Conservation (phyloP, 2,797 vertebrate genomes). For the Clarias laeviceps region DNA sequence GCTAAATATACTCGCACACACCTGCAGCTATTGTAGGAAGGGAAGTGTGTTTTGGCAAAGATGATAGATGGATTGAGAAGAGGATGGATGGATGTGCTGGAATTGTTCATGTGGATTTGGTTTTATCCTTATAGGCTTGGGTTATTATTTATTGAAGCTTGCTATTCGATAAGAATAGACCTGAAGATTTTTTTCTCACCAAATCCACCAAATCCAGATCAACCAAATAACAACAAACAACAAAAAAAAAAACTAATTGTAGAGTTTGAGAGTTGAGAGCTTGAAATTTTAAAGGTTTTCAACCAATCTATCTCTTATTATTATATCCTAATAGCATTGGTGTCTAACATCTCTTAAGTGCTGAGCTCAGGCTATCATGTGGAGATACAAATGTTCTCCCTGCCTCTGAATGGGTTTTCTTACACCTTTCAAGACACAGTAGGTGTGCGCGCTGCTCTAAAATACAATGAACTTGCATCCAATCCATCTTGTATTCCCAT, state of each 20-base stretch:
- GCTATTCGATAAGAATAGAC: not conserved
- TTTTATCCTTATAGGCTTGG: not conserved
- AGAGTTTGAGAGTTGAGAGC: not conserved
- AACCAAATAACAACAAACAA: not conserved
- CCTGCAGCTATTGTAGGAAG: slow-evolving; percentile 4
- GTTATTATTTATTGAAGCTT: too few relatives aligned
- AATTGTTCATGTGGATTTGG: not conserved
- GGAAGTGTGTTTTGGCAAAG: slow-evolving; percentile 4
- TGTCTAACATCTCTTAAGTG: too few relatives aligned
- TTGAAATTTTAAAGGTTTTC: not conserved
- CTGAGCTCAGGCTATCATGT: too few relatives aligned
- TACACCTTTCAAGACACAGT: too few relatives aligned
- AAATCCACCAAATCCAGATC: not conserved
- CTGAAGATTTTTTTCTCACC: not conserved
- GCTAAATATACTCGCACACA: slow-evolving; percentile 9
- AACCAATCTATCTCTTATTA: not conserved
- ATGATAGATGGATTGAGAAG: not conserved
- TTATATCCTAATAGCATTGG: not conserved
- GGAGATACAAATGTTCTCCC: too few relatives aligned
- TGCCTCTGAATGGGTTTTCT: too few relatives aligned
- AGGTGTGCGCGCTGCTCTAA: too few relatives aligned
- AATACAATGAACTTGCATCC: too few relatives aligned
- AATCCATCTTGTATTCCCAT: too few relatives aligned
- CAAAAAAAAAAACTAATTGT: too few relatives aligned
- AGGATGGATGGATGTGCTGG: not conserved